Evolutionary conservation across 2,888 invertebrate species (phyloP).

Genomic region (Epinotia brunnichana): DNA sequence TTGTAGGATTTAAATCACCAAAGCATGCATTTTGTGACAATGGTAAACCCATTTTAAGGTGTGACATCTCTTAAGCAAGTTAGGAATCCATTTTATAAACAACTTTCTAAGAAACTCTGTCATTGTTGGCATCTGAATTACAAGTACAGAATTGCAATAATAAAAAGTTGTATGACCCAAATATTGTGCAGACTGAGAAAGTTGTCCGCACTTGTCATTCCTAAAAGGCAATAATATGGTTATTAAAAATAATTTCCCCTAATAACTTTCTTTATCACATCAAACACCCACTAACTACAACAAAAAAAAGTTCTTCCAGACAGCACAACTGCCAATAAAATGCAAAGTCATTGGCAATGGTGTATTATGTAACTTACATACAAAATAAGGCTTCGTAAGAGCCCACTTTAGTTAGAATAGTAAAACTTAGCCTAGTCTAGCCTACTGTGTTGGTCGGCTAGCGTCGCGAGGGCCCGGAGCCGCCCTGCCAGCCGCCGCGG

Average conservation of each 20-base stretch:
- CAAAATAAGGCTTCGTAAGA: not conserved
- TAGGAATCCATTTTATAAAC: too few relatives aligned
- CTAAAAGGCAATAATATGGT: too few relatives aligned
- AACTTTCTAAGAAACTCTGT: too few relatives aligned
- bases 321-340: conserved; percentile 29
- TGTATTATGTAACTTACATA: conserved; percentile 33
- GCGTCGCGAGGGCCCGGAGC: conserved; percentile 81
- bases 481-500: conserved; percentile 87
- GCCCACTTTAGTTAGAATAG: conserved; percentile 25
- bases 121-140: too few relatives aligned
- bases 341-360: conserved; percentile 29
- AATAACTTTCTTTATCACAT: not conserved
- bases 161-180: too few relatives aligned
- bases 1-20: too few relatives aligned
- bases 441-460: conserved; percentile 51
- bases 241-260: not conserved
- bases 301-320: not conserved
- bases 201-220: too few relatives aligned
- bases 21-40: too few relatives aligned
- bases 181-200: too few relatives aligned
- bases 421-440: conserved; percentile 38
- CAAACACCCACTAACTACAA: not conserved
- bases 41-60: too few relatives aligned
- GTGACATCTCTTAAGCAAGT: too few relatives aligned
- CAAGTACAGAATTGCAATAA: too few relatives aligned